Evolutionary conservation across 1,140 invertebrate species (phyloP).

Genomic region (Drosophila neocordata): DNA sequence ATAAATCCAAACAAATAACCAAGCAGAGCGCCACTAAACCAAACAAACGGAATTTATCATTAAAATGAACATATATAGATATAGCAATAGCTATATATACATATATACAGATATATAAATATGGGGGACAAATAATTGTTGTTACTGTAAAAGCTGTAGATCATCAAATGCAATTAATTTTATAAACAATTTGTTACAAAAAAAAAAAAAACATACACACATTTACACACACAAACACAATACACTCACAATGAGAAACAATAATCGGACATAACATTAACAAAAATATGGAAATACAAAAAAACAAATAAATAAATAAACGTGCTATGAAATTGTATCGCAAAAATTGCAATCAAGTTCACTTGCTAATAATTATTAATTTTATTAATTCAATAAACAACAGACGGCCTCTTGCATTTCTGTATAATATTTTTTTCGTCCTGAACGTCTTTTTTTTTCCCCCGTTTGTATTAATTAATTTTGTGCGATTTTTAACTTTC

Average conservation of each 20-base stretch:
- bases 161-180: conserved; percentile 29
- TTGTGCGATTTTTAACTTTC: conserved; percentile 10
- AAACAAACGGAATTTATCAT: conserved; percentile 22
- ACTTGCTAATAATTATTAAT: conserved; percentile 35
- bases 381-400: conserved; percentile 40
- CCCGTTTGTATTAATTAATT: conserved; percentile 38
- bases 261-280: conserved; percentile 17
- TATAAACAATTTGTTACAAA: conserved; percentile 13
- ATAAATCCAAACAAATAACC: conserved; percentile 63
- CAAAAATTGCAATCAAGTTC: conserved; percentile 15
- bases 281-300: not conserved
- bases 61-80: not conserved
- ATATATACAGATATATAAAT: no score
- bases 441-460: conserved; percentile 10
- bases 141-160: conserved; percentile 7
- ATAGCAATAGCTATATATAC: not conserved
- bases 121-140: not conserved
- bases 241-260: conserved; percentile 1
- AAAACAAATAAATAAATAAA: conserved; percentile 10
- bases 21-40: conserved; percentile 51
- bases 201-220: conserved; percentile 3
- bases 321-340: conserved; percentile 30
- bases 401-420: not conserved
- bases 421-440: conserved; percentile 26
- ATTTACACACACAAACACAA: no score